Evolutionary conservation across 2,888 invertebrate genomes (phyloP).

Genomic region (Tiliacea citrago): DNA sequence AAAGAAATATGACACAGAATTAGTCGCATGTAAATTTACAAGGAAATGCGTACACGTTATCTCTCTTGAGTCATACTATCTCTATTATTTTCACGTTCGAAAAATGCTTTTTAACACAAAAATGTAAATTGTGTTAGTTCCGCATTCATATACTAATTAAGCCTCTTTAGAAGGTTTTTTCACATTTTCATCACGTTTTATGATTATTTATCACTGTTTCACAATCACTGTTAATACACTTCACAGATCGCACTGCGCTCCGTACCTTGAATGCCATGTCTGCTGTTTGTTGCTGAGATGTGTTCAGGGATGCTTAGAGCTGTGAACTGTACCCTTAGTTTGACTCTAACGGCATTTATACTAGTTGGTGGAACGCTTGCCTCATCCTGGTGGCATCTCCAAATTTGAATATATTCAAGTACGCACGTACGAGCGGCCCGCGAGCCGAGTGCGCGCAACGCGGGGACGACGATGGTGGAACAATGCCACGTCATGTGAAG

Average conservation of each 20-base stretch:
- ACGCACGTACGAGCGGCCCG: conserved; percentile 80
- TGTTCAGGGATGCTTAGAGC: conserved; percentile 83
- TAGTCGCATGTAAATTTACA: neutral
- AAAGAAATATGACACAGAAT: conserved; percentile 48
- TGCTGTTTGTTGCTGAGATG: conserved; percentile 75
- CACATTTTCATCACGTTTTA: conserved; percentile 45
- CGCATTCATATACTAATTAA: neutral
- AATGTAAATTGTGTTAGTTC: neutral
- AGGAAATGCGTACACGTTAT: neutral
- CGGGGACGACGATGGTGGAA: conserved; percentile 68
- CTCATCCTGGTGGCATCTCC: conserved; percentile 85
- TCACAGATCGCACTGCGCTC: conserved; percentile 72
- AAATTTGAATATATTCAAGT: conserved; percentile 89
- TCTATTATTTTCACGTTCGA: neutral
- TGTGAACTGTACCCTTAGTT: conserved; percentile 85
- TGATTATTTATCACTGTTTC: conserved; percentile 58
- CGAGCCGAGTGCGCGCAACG: conserved; percentile 50
- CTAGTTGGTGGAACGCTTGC: conserved; percentile 74
- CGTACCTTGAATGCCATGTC: conserved; percentile 89
- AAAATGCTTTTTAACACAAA: neutral
- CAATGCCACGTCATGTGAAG: conserved; percentile 80
- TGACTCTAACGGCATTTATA: conserved; percentile 85
- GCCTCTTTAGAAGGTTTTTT: neutral
- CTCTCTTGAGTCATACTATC: neutral
- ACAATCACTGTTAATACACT: conserved; percentile 69